A percentile compares a stretch with the other conserved stretches of the same genome.
phyloP scores from a whole-genome alignment of 2,113 vertebrate species.

The Pseudolaguvia tuberculata region DNA sequence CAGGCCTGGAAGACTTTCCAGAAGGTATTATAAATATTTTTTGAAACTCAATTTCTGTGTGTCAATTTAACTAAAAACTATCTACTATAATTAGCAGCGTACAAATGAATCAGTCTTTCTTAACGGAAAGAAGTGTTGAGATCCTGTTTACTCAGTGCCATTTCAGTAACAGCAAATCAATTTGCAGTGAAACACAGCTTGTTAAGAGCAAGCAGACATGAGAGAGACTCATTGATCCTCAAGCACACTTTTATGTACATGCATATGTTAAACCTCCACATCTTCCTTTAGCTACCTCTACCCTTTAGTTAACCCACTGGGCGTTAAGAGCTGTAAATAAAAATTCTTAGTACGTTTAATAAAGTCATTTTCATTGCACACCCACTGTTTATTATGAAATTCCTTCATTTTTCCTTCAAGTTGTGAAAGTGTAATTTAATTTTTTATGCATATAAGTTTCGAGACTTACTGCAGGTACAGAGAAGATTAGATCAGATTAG shows the following conservation, averaged over 20 bases:
- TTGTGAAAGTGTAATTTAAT: slow-evolving; percentile 7
- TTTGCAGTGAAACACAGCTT: slow-evolving; percentile 44
- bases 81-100: slow-evolving; percentile 42
- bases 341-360: not conserved
- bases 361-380: not conserved
- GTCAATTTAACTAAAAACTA: slow-evolving; percentile 27
- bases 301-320: not conserved
- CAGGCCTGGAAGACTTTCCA: not conserved
- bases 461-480: too few relatives aligned
- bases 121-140: slow-evolving; percentile 21
- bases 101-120: slow-evolving; percentile 42
- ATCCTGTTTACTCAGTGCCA: slow-evolving; percentile 44
- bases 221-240: slow-evolving; percentile 35
- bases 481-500: too few relatives aligned
- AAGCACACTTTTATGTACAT: slow-evolving; percentile 3
- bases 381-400: not conserved
- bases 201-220: slow-evolving; percentile 21
- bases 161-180: slow-evolving; percentile 44
- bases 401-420: not conserved
- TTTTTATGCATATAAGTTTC: too few relatives aligned
- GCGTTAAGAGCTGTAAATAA: not conserved
- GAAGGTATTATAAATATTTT: slow-evolving; percentile 44
- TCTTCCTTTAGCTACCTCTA: not conserved
- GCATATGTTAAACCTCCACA: not conserved
- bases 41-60: slow-evolving; percentile 5